phyloP scores from a whole-genome alignment of 2,888 invertebrate genomes.

The Netelia virgata region DNA sequence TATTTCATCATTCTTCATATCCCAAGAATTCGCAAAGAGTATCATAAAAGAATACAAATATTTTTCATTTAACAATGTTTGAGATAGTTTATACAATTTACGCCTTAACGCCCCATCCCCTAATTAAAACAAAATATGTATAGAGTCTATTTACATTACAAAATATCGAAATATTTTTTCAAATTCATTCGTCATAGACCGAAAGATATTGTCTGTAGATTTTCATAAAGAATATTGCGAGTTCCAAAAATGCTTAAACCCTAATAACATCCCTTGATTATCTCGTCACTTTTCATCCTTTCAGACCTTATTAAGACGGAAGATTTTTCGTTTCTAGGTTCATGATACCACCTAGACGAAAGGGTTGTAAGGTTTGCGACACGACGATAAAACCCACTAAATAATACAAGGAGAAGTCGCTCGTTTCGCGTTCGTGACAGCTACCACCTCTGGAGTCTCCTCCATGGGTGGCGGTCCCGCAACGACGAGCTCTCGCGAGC shows the following conservation, averaged over 20 bases:
- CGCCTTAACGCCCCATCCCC: too few relatives aligned
- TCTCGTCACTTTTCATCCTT: not conserved
- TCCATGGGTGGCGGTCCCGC: conserved; percentile 74
- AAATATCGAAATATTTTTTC: too few relatives aligned
- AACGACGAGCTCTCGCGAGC: conserved; percentile 74
- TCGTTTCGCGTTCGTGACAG: conserved; percentile 42
- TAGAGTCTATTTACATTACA: too few relatives aligned
- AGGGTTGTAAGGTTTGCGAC: conserved; percentile 35
- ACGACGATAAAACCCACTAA: conserved; percentile 74
- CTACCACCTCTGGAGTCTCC: conserved; percentile 73
- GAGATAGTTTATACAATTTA: too few relatives aligned
- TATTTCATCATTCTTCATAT: not conserved
- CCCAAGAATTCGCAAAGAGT: too few relatives aligned
- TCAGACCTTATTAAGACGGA: not conserved
- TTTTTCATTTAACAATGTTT: too few relatives aligned
- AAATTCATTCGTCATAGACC: too few relatives aligned
- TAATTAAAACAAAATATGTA: too few relatives aligned
- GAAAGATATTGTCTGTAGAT: not conserved
- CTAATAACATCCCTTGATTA: not conserved
- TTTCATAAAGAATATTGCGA: not conserved
- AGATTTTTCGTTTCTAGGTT: not conserved
- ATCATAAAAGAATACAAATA: too few relatives aligned
- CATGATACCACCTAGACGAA: not conserved
- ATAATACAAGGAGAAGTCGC: conserved; percentile 68
- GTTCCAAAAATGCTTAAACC: not conserved